Base-by-base conservation (phyloP, 2,888 invertebrate genomes). In the Chloroclystis v-ata region DNA sequence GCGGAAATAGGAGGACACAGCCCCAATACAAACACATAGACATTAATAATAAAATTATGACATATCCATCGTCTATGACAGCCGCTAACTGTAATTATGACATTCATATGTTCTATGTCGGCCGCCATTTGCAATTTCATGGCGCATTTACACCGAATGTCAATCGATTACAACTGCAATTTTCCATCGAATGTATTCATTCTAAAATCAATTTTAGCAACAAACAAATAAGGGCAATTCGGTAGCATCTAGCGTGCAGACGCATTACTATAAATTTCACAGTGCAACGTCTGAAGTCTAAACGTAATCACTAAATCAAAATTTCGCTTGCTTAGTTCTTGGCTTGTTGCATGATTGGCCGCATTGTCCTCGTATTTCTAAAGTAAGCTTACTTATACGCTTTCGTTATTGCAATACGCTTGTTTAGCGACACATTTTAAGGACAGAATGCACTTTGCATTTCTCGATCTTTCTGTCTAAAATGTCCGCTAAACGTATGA, bases 351-450 rank as follows among this genome's bases (percentile, higher is more conserved):
- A 59, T 57, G 55, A 35, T 39, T 46, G 43, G 51, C 43, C 35
- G 47, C 52, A 43, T 47, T 54, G 54, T 55, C 59, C 54, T 57
- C 51, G 49, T 59, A 57, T 58, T 54, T 62, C 54, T 54, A 54
- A 16, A 43, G 14, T 51, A 56, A 39, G 49, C 41, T 41, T 45
- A 28, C 33, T 4, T 24, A 35, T 10, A 16, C 37, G 71, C 71
- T 71, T 71, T 68, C 60, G 47, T 63, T 71, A 67, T 69, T 52
- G 60, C 60, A 43, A 59, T 24, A 47, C 54, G 60, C 61, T 10
- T 43, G 14, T 47, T 38, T 61, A 58, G 57, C 56, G 55, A 50
- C 59, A 59, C 59, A 57, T 56, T 57, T 10, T 26, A 24, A 28
- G 46, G 56, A 49, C 58, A 54, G 49, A 52, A 54, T 25, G 60